A percentile compares a stretch with the other conserved stretches of the same genome.
phyloP scores from a whole-genome alignment of 2,888 invertebrate species.

The Eristalis arbustorum region DNA sequence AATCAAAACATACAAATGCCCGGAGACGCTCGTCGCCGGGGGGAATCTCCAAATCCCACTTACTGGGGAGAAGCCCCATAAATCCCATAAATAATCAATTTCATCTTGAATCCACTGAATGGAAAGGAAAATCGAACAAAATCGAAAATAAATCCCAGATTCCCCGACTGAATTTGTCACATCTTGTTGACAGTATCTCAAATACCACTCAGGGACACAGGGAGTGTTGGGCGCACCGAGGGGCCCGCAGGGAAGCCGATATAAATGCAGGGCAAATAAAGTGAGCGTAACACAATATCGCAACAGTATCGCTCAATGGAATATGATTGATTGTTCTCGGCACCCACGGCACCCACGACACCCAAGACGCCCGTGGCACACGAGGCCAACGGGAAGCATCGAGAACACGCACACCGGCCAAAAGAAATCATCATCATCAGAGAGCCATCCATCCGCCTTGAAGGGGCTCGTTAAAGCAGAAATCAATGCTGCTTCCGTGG shows the following conservation, averaged over 20 bases:
- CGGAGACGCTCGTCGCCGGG: not conserved
- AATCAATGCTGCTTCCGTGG: slow-evolving; percentile 3
- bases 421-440: slow-evolving; percentile 24
- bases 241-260: not conserved
- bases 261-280: slow-evolving; percentile 25
- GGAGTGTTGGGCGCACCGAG: not conserved
- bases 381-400: not conserved
- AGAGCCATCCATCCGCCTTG: slow-evolving; percentile 2
- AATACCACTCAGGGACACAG: slow-evolving; percentile 27
- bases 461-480: slow-evolving; percentile 37
- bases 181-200: slow-evolving; percentile 45
- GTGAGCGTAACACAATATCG: slow-evolving; percentile 30
- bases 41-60: slow-evolving; percentile 10
- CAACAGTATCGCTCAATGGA: slow-evolving; percentile 28
- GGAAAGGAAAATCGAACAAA: not conserved
- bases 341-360: slow-evolving; percentile 4
- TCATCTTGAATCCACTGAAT: slow-evolving; percentile 8
- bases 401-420: not conserved
- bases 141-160: slow-evolving; percentile 17
- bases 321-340: slow-evolving; percentile 50
- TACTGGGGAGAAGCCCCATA: slow-evolving; percentile 12
- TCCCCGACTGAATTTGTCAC: slow-evolving; percentile 45
- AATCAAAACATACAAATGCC: not conserved
- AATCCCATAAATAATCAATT: slow-evolving; percentile 41
- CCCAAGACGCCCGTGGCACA: not conserved